A percentile compares a stretch with the other conserved stretches of the same genome.
Conservation (phyloP, 2,113 vertebrate genomes). For the Gopherus flavomarginatus region DNA sequence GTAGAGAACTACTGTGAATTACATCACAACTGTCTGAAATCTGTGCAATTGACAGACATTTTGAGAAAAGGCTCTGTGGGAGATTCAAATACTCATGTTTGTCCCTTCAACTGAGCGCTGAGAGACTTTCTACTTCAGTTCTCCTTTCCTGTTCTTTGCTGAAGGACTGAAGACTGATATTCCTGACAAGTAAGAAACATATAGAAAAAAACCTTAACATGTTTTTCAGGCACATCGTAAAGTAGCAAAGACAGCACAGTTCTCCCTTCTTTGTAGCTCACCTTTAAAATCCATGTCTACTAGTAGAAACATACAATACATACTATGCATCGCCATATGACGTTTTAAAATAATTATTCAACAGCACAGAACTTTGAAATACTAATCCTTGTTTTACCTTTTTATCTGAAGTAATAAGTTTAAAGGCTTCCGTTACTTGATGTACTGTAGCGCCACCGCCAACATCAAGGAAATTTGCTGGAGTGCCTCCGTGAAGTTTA, state of each 20-base stretch:
- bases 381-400: constrained; percentile 83
- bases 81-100: not conserved
- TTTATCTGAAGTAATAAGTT: constrained; percentile 97
- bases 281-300: not conserved
- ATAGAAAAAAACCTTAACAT: not conserved
- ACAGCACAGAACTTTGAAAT: not conserved
- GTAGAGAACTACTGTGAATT: not conserved
- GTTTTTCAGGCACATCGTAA: not conserved
- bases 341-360: not conserved
- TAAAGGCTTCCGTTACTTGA: constrained; percentile 99
- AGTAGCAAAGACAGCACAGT: not conserved
- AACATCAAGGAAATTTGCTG: constrained; percentile 99
- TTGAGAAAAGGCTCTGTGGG: not conserved
- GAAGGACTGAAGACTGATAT: not conserved
- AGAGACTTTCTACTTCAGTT: not conserved
- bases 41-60: not conserved
- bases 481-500: constrained; percentile 97
- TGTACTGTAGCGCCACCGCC: constrained; percentile 97
- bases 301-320: not conserved
- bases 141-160: not conserved
- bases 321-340: not conserved
- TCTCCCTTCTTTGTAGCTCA: not conserved
- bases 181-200: not conserved
- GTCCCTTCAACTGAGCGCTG: not conserved
- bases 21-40: not conserved